Base-by-base conservation (phyloP, 1,140 invertebrate genomes). In the Prorops nasuta region DNA sequence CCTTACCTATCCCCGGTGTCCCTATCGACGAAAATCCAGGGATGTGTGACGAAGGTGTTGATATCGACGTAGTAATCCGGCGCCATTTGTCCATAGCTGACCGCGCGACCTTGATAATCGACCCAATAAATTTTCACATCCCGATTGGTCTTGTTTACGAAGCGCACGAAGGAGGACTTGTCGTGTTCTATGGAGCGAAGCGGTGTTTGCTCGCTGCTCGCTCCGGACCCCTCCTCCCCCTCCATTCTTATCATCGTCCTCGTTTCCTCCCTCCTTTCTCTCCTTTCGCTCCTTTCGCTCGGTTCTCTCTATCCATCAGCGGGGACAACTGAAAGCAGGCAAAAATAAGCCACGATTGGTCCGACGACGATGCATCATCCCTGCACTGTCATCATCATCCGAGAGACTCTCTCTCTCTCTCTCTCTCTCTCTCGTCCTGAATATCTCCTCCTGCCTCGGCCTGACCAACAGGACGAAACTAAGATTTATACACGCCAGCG, bases 81-180 rank as follows among this genome's bases (percentile, higher is more conserved):
- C 4, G 67, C 56, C 4, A 89, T 61, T 1, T 73, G 78, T 31
- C 76, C 74, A 57, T 86, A 88, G 24, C 74, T 72, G 12, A 83
- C 71, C 18, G 78, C 72, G 17, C 66, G 63, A 0, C 89, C 89
- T 35, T 79, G 67, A 66, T 84, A 90, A 70, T 90, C 84, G 28
- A 89, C 78, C 90, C 90, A 92, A 57, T 86, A 83, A 0, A 91
- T 67, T 48, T 86, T 83, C 0, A 90, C 78, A 3, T 67, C 72
- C 1, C 82, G 70, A 1, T 72, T 61, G 0, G 87, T 89, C 16
- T 63, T 79, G 65, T 92, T 92, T 2, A 83, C 66, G 68, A 91
- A 90, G 36, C 83, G 74, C 7, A 91, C 77, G 63, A 79, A 86
- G 3, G 84, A 81, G 44, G 67, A 69, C n/a, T 78, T 60, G 1